A percentile compares a stretch with the other conserved stretches of the same genome.
Conservation (phyloP, 2,113 vertebrate genomes). For the Corythoichthys intestinalis region DNA sequence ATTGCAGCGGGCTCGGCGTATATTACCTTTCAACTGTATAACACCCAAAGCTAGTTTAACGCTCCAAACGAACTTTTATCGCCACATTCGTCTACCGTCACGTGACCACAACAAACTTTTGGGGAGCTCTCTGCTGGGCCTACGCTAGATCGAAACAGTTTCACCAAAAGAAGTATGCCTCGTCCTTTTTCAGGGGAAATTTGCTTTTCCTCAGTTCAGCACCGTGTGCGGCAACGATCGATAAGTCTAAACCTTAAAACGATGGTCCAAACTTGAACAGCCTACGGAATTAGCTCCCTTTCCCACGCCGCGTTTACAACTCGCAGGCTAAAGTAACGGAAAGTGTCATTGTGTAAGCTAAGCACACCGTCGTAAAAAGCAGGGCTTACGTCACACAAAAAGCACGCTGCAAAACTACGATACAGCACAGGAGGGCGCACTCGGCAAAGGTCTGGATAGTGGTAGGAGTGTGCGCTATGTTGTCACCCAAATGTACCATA, state of each 20-base stretch:
- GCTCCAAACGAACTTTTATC: constrained; percentile 69
- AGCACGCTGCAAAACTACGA: background rate
- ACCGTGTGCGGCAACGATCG: background rate
- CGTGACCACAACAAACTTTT: constrained; percentile 83
- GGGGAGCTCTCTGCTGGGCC: constrained; percentile 54
- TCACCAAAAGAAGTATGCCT: constrained; percentile 21
- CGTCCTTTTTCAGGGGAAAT: constrained; percentile 3
- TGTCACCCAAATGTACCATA: too few relatives aligned
- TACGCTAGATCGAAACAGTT: constrained; percentile 35
- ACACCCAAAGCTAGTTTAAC: constrained; percentile 43
- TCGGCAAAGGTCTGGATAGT: constrained; percentile 11
- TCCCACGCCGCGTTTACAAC: constrained; percentile 46
- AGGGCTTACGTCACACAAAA: constrained; percentile 37
- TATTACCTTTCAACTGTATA: constrained; percentile 19
- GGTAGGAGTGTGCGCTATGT: background rate
- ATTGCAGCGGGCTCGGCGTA: constrained; percentile 42
- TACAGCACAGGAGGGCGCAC: constrained; percentile 50
- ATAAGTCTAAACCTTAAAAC: constrained; percentile 1
- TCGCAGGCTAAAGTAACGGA: constrained; percentile 62
- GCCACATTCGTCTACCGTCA: constrained; percentile 73
- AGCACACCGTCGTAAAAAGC: constrained; percentile 69
- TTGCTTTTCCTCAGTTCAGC: background rate
- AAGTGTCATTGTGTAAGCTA: constrained; percentile 66
- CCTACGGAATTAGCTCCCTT: constrained; percentile 17
- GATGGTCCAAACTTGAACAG: background rate